phyloP scores from a whole-genome alignment of 2,113 vertebrate genomes.

The Dendrocopos noguchii region DNA sequence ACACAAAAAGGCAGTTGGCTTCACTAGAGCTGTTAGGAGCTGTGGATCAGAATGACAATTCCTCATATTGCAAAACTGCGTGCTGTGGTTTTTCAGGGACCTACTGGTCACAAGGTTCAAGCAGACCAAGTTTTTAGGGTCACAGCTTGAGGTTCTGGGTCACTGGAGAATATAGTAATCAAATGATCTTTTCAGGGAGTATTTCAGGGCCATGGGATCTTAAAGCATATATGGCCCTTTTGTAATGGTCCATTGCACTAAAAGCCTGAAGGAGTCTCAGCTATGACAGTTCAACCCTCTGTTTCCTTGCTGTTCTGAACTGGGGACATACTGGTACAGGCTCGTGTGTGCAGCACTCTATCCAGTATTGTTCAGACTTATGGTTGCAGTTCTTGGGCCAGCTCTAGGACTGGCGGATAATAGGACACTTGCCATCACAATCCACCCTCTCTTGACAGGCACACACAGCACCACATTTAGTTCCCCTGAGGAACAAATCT shows the following conservation, averaged over 20 bases:
- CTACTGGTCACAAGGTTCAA: fast-evolving
- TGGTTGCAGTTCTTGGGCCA: background rate
- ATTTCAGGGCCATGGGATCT: background rate
- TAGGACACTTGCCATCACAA: background rate
- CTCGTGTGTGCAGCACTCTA: background rate
- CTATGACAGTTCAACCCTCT: background rate
- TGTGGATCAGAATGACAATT: background rate
- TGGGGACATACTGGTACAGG: background rate
- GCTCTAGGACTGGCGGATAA: background rate
- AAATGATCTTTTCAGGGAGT: background rate
- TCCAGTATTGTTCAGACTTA: background rate
- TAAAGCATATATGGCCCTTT: background rate
- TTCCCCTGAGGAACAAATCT: background rate
- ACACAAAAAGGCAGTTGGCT: background rate
- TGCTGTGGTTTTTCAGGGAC: background rate
- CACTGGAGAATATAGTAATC: background rate
- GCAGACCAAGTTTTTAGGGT: background rate
- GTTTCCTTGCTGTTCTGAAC: background rate
- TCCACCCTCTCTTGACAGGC: background rate
- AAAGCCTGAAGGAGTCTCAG: background rate
- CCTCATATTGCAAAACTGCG: background rate
- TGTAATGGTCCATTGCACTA: background rate
- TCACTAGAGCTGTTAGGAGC: background rate
- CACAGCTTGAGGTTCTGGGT: background rate
- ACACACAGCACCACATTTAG: background rate